Conservation (phyloP, 2,113 vertebrate species). For the Natator depressus region DNA sequence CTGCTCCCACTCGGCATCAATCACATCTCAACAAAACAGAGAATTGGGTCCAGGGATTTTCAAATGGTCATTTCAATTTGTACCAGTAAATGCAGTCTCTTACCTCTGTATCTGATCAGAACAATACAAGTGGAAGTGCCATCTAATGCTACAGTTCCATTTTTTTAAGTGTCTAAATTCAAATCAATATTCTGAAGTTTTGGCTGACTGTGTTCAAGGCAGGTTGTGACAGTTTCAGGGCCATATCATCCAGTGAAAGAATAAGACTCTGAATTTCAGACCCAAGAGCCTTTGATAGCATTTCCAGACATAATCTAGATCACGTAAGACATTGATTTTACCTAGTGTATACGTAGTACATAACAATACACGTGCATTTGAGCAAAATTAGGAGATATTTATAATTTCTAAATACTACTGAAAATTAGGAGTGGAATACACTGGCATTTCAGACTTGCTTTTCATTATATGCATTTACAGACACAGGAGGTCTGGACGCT, state of each 20-base stretch:
- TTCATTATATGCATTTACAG: background rate
- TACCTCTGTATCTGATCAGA: background rate
- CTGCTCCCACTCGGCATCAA: background rate
- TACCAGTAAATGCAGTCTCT: background rate
- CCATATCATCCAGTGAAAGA: background rate
- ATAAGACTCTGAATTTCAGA: background rate
- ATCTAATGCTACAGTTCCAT: background rate
- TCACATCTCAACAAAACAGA: background rate
- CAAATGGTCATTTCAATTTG: accelerated
- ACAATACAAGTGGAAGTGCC: background rate
- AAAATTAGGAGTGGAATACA: background rate
- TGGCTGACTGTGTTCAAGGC: background rate
- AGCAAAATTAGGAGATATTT: background rate
- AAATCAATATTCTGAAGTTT: background rate
- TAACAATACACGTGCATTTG: background rate
- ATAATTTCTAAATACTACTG: background rate
- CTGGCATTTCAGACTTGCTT: background rate
- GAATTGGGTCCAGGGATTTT: background rate
- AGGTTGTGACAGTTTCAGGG: background rate
- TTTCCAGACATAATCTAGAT: background rate
- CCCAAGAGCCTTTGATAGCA: background rate
- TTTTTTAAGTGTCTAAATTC: background rate
- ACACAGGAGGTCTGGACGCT: background rate
- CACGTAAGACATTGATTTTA: background rate
- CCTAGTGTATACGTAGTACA: background rate